phyloP scores from a whole-genome alignment of 2,113 vertebrate genomes.

The Ceyx melanurus region DNA sequence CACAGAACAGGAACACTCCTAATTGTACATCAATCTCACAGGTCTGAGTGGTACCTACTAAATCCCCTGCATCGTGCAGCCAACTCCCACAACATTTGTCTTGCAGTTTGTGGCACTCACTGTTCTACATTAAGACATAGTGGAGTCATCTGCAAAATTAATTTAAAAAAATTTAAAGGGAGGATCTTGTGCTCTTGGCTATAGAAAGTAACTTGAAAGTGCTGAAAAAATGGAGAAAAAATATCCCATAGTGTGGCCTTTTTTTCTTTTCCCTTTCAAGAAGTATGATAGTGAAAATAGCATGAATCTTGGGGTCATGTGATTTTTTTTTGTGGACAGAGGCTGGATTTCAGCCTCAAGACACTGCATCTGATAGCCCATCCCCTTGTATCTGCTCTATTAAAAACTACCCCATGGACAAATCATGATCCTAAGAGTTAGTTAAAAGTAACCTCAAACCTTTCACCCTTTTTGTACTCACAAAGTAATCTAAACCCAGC shows the following conservation, averaged over 20 bases:
- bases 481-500: conserved; percentile 75
- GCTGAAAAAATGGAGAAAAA: neutral
- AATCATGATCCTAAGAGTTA: conserved; percentile 69
- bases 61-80: neutral
- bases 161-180: neutral
- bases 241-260: neutral
- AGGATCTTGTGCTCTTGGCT: neutral
- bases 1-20: neutral
- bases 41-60: neutral
- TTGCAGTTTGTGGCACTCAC: neutral
- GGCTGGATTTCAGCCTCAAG: conserved; percentile 25
- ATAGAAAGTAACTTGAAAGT: neutral
- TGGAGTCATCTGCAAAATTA: neutral
- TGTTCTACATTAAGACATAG: neutral
- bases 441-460: conserved; percentile 73
- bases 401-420: conserved; percentile 72
- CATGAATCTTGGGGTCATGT: neutral
- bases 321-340: conserved; percentile 8
- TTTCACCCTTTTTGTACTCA: conserved; percentile 70
- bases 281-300: neutral
- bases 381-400: conserved; percentile 54
- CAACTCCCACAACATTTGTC: neutral
- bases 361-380: conserved; percentile 49
- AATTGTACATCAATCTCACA: neutral
- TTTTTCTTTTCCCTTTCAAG: neutral